Evolutionary conservation across 2,888 invertebrate genomes (phyloP).

Genomic region (Drosophila tripunctata): DNA sequence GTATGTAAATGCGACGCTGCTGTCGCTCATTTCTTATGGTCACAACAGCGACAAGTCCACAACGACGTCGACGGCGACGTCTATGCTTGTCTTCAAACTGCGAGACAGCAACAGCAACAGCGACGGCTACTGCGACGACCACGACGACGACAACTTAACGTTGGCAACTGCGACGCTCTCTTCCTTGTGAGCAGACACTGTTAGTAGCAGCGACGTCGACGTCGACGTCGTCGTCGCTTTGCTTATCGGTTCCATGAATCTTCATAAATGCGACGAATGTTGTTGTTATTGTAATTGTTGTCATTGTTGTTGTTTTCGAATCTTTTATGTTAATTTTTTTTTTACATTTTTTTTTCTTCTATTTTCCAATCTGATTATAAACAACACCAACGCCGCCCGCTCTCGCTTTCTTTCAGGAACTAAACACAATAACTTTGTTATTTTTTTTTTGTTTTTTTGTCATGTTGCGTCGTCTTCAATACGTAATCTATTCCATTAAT

Average conservation of each 20-base stretch:
- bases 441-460: too few relatives aligned
- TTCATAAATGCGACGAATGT: conserved; percentile 48
- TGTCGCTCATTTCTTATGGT: conserved; percentile 41
- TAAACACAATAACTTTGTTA: conserved; percentile 28
- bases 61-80: conserved; percentile 1
- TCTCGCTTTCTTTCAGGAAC: conserved; percentile 72
- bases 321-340: conserved; percentile 56
- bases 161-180: conserved; percentile 51
- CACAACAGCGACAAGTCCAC: conserved; percentile 33
- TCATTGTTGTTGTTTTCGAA: conserved; percentile 36
- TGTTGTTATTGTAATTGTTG: conserved; percentile 11
- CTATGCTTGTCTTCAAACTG: too few relatives aligned
- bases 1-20: conserved; percentile 69
- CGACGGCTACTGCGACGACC: conserved; percentile 1
- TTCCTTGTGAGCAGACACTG: conserved; percentile 61
- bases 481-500: too few relatives aligned
- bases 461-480: conserved; percentile 8
- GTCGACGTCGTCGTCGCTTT: conserved; percentile 19
- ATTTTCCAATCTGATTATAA: conserved; percentile 37
- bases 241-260: conserved; percentile 66
- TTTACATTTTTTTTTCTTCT: conserved; percentile 3
- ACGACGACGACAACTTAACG: conserved; percentile 5
- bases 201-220: conserved; percentile 7
- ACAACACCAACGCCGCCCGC: conserved; percentile 63
- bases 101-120: too few relatives aligned